phyloP scores from a whole-genome alignment of 1,140 invertebrate genomes.

The Brachystomella parvula region DNA sequence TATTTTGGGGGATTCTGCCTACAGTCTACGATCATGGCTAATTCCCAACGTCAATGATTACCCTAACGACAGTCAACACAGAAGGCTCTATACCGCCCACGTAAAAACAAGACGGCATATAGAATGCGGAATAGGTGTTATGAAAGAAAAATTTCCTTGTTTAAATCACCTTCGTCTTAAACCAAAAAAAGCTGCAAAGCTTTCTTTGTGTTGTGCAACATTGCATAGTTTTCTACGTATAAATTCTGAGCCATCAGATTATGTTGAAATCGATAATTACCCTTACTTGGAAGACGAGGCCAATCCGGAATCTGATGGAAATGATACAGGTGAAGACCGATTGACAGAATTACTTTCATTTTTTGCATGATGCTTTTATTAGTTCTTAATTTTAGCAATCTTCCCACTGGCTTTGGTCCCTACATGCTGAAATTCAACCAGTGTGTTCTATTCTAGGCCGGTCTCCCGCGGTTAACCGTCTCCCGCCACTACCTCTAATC shows the following conservation, averaged over 20 bases:
- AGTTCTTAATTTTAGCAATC: no score
- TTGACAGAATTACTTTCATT: neutral
- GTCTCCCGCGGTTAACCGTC: no score
- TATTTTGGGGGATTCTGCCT: neutral
- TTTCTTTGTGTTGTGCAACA: neutral
- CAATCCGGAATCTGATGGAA: neutral
- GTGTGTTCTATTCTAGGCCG: no score
- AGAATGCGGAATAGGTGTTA: constrained; percentile 29
- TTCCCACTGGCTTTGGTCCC: no score
- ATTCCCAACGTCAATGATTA: neutral
- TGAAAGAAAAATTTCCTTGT: constrained; percentile 37
- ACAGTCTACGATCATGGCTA: neutral
- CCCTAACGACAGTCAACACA: neutral
- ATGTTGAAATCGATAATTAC: neutral
- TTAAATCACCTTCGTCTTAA: constrained; percentile 24
- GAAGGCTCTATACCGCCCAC: neutral
- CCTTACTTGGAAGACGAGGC: neutral
- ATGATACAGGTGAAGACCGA: neutral
- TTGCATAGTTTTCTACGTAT: neutral
- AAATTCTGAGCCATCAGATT: neutral
- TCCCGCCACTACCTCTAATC: no score
- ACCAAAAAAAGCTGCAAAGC: constrained; percentile 7
- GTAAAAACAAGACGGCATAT: constrained; percentile 25
- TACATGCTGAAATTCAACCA: no score
- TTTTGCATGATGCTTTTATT: no score